A percentile compares a stretch with the other conserved stretches of the same genome.
Evolutionary conservation across 1,140 invertebrate species (phyloP).

Genomic region (Drosophila athabasca): DNA sequence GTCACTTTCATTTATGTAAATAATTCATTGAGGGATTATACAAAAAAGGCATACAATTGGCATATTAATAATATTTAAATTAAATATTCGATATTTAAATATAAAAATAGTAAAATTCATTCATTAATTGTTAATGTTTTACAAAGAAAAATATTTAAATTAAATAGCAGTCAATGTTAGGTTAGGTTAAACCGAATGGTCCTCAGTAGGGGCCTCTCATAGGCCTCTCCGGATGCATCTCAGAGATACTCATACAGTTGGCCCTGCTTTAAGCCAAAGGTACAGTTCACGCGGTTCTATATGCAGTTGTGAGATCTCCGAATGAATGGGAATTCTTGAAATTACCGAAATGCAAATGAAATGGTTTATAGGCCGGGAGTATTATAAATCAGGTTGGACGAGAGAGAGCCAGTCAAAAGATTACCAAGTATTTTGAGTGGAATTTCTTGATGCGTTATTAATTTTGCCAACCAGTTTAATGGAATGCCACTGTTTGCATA

Average conservation of each 20-base stretch:
- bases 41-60: not conserved
- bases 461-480: conserved; percentile 34
- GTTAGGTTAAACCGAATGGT: no score
- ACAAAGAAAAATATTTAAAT: no score
- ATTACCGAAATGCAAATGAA: conserved; percentile 25
- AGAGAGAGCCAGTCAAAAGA: not conserved
- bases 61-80: no score
- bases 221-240: no score
- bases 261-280: no score
- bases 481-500: conserved; percentile 19
- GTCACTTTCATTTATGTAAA: conserved; percentile 29
- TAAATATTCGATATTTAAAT: no score
- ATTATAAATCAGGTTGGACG: conserved; percentile 25
- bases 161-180: no score
- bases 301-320: not conserved
- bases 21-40: conserved; percentile 1
- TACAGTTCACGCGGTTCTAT: no score
- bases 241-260: no score
- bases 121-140: no score
- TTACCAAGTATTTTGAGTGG: conserved; percentile 8
- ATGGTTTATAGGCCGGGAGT: conserved; percentile 12
- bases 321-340: not conserved
- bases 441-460: conserved; percentile 16
- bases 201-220: no score
- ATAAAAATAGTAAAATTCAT: no score